A percentile compares a stretch with the other conserved stretches of the same genome.
phyloP scores from a whole-genome alignment of 2,888 invertebrate species.

The Petrolisthes manimaculis region DNA sequence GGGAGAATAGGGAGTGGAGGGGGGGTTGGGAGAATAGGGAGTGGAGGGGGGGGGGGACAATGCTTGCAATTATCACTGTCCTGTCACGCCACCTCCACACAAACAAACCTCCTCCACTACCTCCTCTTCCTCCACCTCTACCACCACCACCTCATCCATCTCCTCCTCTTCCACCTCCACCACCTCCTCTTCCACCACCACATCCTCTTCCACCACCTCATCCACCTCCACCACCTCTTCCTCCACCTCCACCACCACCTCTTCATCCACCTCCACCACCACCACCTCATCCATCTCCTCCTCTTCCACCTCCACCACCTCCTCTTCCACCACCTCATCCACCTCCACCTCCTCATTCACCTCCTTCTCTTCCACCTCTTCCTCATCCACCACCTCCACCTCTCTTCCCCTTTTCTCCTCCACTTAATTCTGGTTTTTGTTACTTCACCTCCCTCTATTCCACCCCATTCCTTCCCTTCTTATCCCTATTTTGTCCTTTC shows the following conservation, averaged over 20 bases:
- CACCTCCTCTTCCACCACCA: too few relatives aligned
- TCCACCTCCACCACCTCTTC: too few relatives aligned
- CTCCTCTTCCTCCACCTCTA: too few relatives aligned
- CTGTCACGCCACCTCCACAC: too few relatives aligned
- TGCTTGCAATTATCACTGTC: too few relatives aligned
- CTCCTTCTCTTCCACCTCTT: slow-evolving; percentile 14
- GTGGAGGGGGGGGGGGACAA: neutral
- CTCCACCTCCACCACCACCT: too few relatives aligned
- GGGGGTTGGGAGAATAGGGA: neutral
- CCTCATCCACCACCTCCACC: neutral
- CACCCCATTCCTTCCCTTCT: too few relatives aligned
- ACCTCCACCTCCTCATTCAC: slow-evolving; percentile 13
- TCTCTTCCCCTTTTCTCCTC: neutral
- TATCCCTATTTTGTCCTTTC: too few relatives aligned
- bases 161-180: too few relatives aligned
- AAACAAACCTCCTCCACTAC: too few relatives aligned
- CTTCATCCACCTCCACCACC: neutral
- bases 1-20: slow-evolving; percentile 6
- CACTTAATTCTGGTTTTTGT: neutral
- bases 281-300: slow-evolving; percentile 5
- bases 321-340: slow-evolving; percentile 7
- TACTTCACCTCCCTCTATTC: neutral
- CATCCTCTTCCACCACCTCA: too few relatives aligned
- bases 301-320: slow-evolving; percentile 14
- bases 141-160: too few relatives aligned